Percentiles rank a stretch among this genome's conserved stretches.
These are phyloP conservation scores for Monopis laevigella DNA, from an alignment of 2,888 invertebrate genomes.

Conservation along the genomic window DNA sequence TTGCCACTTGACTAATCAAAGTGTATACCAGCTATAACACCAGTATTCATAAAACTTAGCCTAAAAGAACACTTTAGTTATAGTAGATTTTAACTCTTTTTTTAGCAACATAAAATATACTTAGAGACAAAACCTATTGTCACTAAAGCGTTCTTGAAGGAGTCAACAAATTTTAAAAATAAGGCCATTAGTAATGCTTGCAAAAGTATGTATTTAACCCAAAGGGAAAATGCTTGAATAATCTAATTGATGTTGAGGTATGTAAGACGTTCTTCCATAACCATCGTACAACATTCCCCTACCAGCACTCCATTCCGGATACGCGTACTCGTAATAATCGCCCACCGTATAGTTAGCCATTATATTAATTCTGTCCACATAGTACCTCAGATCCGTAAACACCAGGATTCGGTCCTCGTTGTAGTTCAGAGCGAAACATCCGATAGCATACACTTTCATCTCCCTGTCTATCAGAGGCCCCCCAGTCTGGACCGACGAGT, in stretches of 20 bases:
- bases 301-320: slow-evolving; percentile 30
- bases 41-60: too few relatives aligned
- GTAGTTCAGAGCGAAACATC: slow-evolving; percentile 11
- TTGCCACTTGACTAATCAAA: too few relatives aligned
- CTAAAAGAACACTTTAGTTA: too few relatives aligned
- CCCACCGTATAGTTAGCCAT: slow-evolving; percentile 23
- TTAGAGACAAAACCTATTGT: too few relatives aligned
- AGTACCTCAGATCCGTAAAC: slow-evolving; percentile 34
- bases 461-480: background rate
- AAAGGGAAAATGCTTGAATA: background rate
- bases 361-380: slow-evolving; percentile 23
- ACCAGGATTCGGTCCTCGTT: slow-evolving; percentile 35
- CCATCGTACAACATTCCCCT: slow-evolving; percentile 15
- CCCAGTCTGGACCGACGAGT: background rate
- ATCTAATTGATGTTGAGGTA: background rate
- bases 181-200: too few relatives aligned
- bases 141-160: too few relatives aligned
- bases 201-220: too few relatives aligned
- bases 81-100: too few relatives aligned
- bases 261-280: background rate
- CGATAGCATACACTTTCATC: background rate
- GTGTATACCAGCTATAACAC: too few relatives aligned
- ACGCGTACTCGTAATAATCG: slow-evolving; percentile 41
- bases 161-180: slow-evolving; percentile 17
- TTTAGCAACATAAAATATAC: too few relatives aligned